Evolutionary conservation across 1,140 invertebrate genomes (phyloP).

Genomic region (Leptopilina boulardi): DNA sequence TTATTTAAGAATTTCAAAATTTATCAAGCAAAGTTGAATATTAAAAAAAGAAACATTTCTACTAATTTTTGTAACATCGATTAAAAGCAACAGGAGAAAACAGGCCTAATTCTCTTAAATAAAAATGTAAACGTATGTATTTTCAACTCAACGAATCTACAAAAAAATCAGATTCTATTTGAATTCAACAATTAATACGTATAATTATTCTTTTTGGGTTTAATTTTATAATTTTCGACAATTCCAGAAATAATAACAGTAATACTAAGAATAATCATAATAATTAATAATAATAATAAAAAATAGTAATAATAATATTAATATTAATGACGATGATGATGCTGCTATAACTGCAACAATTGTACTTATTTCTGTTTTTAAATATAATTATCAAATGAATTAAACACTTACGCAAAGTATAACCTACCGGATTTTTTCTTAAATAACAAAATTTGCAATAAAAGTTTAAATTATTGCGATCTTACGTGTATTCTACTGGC

Average conservation of each 20-base stretch:
- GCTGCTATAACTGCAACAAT: too few species aligned
- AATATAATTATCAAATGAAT: too few species aligned
- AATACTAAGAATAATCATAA: too few species aligned
- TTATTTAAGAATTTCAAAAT: too few species aligned
- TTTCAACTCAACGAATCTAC: not conserved
- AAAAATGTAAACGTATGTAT: not conserved
- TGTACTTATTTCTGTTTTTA: too few species aligned
- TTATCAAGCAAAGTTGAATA: not conserved
- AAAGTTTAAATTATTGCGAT: not conserved
- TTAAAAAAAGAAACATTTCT: not conserved
- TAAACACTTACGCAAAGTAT: too few species aligned
- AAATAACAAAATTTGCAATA: not conserved
- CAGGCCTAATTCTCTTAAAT: not conserved
- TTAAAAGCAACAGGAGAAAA: not conserved
- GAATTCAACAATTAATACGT: not conserved
- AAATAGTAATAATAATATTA: too few species aligned
- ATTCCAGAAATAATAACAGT: too few species aligned
- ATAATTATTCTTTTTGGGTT: too few species aligned
- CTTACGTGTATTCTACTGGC: not conserved
- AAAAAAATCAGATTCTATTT: not conserved
- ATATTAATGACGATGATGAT: too few species aligned
- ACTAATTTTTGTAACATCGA: not conserved
- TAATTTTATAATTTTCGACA: too few species aligned
- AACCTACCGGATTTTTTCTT: too few species aligned
- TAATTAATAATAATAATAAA: not conserved